Evolutionary conservation across 2,113 vertebrate species (phyloP), one percentile per base, ranked within the genome.

Genomic region (Circaetus gallicus): DNA sequence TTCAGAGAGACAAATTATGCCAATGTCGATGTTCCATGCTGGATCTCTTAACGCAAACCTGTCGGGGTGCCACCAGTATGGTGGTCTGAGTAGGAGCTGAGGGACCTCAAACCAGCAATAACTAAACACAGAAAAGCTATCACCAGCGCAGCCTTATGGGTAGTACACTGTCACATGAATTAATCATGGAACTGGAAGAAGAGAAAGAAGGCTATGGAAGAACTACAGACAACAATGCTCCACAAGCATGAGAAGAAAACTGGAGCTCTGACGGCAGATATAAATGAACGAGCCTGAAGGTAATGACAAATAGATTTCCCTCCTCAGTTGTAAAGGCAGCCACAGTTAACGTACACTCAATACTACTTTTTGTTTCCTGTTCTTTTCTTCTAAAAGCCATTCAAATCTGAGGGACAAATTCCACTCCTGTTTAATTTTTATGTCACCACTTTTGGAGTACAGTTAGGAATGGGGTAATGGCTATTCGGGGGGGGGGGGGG

Each of bases 141-240:
- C 20, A 52, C 11, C 45, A 53, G 31, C 38, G 12, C 7, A 62
- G 31, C 1, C 0, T 14, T 76, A 22, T 0, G 2, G 13, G 11
- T 31, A 16, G 24, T 12, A 52, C 9, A 7, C 14, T 22, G 69
- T 26, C 40, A 50, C 34, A 8, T 19, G 11, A 62, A n/a, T 50
- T 69, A 55, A 26, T 19, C 16, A 6, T 3, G 10, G 55, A 43
- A 56, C 7, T 24, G 32, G 42, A 34, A 69, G 28, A 70, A 38
- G 2, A 53, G 6, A 52, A 52, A 76, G 25, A n/a, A 24, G 4
- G 15, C 15, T 28, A 13, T 47, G 15, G 17, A 71, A 71, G 56
- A 65, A 9, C 10, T 52, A 45, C 38, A 36, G 20, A 31, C 49
- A 38, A 5, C 7, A 24, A 20, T 5, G 11, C 6, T 65, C 82